Evolutionary conservation across 2,888 invertebrate genomes (phyloP).

Genomic region (Phorcus lineatus): DNA sequence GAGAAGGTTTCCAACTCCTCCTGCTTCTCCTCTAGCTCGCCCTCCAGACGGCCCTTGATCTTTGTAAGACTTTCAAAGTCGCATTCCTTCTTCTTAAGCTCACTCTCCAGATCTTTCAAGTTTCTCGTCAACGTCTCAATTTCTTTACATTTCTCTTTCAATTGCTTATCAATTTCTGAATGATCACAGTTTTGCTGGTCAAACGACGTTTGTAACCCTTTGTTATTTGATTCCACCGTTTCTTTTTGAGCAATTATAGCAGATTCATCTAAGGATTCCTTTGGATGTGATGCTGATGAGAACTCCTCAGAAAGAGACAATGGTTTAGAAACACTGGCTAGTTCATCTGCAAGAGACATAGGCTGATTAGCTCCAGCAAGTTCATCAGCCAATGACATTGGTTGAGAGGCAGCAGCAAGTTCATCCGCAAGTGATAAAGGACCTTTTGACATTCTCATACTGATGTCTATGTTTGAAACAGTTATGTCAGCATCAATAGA

Average conservation of each 20-base stretch:
- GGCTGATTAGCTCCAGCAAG: not conserved
- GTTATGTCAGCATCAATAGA: not conserved
- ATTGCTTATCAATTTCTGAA: constrained; percentile 13
- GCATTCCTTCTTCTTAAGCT: not conserved
- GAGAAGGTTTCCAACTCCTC: not conserved
- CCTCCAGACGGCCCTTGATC: not conserved
- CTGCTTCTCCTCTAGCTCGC: not conserved
- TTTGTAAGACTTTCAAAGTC: not conserved
- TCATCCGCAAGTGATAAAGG: not conserved
- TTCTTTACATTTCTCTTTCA: not conserved
- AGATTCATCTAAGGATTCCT: not conserved
- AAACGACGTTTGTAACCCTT: not conserved
- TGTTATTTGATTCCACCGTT: not conserved
- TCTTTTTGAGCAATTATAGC: not conserved
- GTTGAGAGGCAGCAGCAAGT: not conserved
- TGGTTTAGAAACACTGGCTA: not conserved
- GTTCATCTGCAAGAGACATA: not conserved
- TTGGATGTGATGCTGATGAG: not conserved
- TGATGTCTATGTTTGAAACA: not conserved
- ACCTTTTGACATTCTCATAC: not conserved
- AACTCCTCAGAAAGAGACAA: not conserved
- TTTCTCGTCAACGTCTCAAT: not conserved
- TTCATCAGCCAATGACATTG: not conserved
- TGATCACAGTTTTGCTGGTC: not conserved
- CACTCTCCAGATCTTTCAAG: not conserved